Base-by-base conservation (phyloP, 92 coral and sea anemone species). In the Blastomussa wellsi region DNA sequence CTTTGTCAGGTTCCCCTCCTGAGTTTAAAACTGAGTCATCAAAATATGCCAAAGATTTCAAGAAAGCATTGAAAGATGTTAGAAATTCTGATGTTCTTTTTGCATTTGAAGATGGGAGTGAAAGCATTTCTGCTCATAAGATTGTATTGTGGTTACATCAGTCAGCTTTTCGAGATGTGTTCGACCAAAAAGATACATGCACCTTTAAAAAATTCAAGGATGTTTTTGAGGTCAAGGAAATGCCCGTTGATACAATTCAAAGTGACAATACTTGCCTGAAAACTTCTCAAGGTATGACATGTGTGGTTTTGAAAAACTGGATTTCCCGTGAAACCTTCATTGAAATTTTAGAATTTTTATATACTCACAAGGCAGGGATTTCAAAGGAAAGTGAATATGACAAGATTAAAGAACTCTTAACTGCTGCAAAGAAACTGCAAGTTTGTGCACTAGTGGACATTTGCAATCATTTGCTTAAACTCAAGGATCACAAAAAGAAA, bases 41-140 rank as follows among this genome's bases (percentile, higher is more conserved):
- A 69, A 89, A 93, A 1, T 79, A 86, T 44, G 75, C 67, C 24
- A 62, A 32, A 28, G 95, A 91, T 64, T 87, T 93, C 89, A 87
- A 86, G 42, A 42, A 35, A 51, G 51, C 77, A 15, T 76, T 89
- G 15, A 74, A 88, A 8, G 84, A 69, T 55, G 26, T 76, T 19
- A 29, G 33, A 3, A 69, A 86, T 64, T 53, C 97, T 37, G 97
- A 93, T 77, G 80, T 93, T 28, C 77, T 68, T 5, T 85, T 93
- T 26, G 52, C 41, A 69, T 93, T 92, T 84, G 83, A 55, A 24
- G 94, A 93, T 78, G 79, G 83, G 11, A 74, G 85, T 69, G 82
- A 84, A 71, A 90, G 80, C 68, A 74, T 93, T 41, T 59, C 57
- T 65, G 95, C 95, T 2, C 97, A 93, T 59, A 82, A 73, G 57